Evolutionary conservation across 2,113 vertebrate genomes (phyloP).

Genomic region (Numenius arquata): DNA sequence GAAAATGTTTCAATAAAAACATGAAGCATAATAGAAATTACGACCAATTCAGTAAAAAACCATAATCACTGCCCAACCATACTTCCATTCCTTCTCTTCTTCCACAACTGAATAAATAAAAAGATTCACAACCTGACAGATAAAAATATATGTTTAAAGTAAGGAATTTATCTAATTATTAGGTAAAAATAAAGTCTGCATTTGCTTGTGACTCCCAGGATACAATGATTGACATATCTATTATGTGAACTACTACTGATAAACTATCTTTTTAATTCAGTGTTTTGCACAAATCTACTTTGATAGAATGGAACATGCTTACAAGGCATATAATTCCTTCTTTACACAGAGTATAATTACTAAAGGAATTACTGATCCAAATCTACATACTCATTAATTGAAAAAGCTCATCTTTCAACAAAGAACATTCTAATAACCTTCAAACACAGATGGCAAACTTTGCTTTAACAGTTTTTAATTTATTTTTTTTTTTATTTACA

Average conservation of each 20-base stretch:
- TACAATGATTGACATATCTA: conserved; percentile 24
- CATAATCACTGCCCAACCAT: background rate
- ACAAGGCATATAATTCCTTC: conserved; percentile 57
- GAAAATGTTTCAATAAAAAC: background rate
- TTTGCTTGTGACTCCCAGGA: background rate
- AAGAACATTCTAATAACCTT: conserved; percentile 54
- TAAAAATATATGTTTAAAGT: background rate
- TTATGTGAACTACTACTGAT: conserved; percentile 11
- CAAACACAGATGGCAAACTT: conserved; percentile 35
- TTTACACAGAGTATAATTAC: conserved; percentile 59
- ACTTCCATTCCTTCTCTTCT: background rate
- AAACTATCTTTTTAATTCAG: conserved; percentile 43
- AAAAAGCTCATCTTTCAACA: conserved; percentile 53
- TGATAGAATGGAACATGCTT: conserved; percentile 53
- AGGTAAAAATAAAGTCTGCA: background rate
- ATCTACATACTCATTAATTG: conserved; percentile 57
- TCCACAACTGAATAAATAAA: background rate
- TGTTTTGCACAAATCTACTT: conserved; percentile 46
- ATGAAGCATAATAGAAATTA: background rate
- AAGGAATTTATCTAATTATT: background rate
- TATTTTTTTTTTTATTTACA: conserved; percentile 20
- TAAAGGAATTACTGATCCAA: conserved; percentile 59
- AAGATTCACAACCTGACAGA: background rate
- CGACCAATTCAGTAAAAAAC: background rate
- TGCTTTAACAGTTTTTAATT: background rate